Percentiles rank a stretch among this genome's conserved stretches.
Conservation (phyloP, 2,113 vertebrate species). For the Nothobranchius kuhntae region DNA sequence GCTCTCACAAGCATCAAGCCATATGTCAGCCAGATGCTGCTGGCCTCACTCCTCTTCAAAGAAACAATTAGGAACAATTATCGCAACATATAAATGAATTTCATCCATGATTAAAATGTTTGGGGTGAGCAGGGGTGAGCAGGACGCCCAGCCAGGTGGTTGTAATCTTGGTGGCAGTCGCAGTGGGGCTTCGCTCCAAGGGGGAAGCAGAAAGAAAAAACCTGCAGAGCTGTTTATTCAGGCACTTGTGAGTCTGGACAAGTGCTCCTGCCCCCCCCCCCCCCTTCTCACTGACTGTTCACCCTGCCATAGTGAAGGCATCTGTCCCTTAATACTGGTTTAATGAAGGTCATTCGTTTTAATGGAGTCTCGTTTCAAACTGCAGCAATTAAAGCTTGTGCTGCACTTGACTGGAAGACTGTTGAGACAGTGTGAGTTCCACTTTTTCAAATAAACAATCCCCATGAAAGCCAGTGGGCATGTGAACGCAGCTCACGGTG, state of each 20-base stretch:
- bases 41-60: slow-evolving; percentile 75
- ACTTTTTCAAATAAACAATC: slow-evolving; percentile 74
- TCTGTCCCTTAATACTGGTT: slow-evolving; percentile 73
- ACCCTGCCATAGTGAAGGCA: slow-evolving; percentile 51
- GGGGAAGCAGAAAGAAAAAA: slow-evolving; percentile 62
- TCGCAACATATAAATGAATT: slow-evolving; percentile 83
- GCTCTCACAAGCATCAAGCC: slow-evolving; percentile 49
- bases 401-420: slow-evolving; percentile 65
- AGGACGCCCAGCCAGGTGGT: slow-evolving; percentile 76
- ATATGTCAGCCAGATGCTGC: slow-evolving; percentile 79
- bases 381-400: slow-evolving; percentile 71
- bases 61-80: slow-evolving; percentile 83
- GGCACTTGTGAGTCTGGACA: slow-evolving; percentile 74
- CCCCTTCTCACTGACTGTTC: slow-evolving; percentile 15
- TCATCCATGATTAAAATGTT: slow-evolving; percentile 80
- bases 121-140: slow-evolving; percentile 27
- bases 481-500: slow-evolving; percentile 13
- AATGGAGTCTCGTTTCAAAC: slow-evolving; percentile 78
- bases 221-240: slow-evolving; percentile 76
- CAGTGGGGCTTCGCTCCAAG: slow-evolving; percentile 59
- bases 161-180: slow-evolving; percentile 73
- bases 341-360: slow-evolving; percentile 82
- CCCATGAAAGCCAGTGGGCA: slow-evolving; percentile 1
- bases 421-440: slow-evolving; percentile 63
- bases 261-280: slow-evolving; percentile 47